A percentile compares a stretch with the other conserved stretches of the same genome.
Conservation (phyloP, 2,797 vertebrate genomes). For the Lutjanus campechanus region DNA sequence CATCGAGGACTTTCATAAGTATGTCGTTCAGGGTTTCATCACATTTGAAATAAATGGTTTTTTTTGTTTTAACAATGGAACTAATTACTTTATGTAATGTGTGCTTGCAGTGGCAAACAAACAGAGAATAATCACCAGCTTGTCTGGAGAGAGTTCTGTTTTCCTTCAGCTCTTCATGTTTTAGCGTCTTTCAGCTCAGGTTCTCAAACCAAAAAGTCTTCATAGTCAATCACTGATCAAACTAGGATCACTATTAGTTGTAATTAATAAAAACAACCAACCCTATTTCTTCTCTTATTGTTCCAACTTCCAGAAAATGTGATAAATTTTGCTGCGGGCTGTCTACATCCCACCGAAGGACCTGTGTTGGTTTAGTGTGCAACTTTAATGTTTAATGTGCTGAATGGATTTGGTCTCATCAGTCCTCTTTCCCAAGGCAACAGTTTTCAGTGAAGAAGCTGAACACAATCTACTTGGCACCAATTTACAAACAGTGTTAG, state of each 20-base stretch:
- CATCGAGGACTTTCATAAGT: slow-evolving; percentile 99
- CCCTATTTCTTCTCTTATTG: too few relatives aligned
- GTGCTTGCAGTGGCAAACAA: not conserved
- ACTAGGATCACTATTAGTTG: too few relatives aligned
- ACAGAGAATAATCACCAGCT: not conserved
- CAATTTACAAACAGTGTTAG: not conserved
- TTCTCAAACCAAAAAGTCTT: too few relatives aligned
- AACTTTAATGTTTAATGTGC: not conserved
- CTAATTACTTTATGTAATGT: not conserved
- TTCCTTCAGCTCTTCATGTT: not conserved
- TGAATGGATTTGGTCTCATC: not conserved
- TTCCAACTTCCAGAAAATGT: too few relatives aligned
- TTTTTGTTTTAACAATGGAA: not conserved
- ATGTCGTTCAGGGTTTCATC: slow-evolving; percentile 44
- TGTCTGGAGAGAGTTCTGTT: too few relatives aligned
- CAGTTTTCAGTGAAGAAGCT: not conserved
- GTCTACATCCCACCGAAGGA: too few relatives aligned
- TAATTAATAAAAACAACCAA: too few relatives aligned
- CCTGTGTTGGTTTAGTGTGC: not conserved
- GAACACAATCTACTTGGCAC: accelerated
- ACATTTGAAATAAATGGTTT: not conserved
- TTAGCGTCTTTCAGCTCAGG: not conserved
- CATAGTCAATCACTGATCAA: too few relatives aligned
- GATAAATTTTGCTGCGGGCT: too few relatives aligned
- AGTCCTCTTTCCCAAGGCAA: not conserved